Conservation (phyloP, 2,113 vertebrate genomes). For the Brachyhypopomus occidentalis region DNA sequence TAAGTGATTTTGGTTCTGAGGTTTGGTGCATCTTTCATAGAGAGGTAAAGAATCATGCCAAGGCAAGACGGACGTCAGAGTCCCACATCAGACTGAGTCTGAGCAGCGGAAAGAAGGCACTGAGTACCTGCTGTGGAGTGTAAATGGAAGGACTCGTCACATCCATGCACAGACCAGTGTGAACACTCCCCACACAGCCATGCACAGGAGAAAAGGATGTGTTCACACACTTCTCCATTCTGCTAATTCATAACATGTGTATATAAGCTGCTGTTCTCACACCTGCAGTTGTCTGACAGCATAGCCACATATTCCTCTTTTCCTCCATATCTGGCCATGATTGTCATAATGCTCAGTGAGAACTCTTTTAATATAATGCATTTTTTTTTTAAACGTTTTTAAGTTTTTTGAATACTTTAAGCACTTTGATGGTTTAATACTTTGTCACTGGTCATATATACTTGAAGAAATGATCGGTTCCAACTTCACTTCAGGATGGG, state of each 20-base stretch:
- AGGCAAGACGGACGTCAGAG: conserved; percentile 37
- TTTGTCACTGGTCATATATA: conserved; percentile 35
- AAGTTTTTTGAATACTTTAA: conserved; percentile 39
- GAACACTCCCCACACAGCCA: background rate
- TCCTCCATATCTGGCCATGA: too few species aligned
- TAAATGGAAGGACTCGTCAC: conserved; percentile 42
- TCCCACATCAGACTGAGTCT: conserved; percentile 55
- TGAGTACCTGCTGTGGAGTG: conserved; percentile 62
- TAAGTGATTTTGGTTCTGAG: background rate
- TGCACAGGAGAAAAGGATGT: background rate
- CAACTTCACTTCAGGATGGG: conserved; percentile 28
- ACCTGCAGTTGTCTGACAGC: too few species aligned
- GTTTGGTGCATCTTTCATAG: conserved; percentile 46
- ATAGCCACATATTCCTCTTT: too few species aligned
- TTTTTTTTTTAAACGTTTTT: conserved; percentile 36
- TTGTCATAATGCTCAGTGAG: too few species aligned
- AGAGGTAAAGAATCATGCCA: conserved; percentile 69
- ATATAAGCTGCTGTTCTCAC: background rate
- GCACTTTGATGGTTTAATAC: conserved; percentile 26
- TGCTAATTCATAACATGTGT: background rate
- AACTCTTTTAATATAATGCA: too few species aligned
- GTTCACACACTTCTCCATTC: background rate
- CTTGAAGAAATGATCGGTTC: conserved; percentile 8
- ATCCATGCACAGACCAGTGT: background rate
- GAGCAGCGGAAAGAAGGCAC: conserved; percentile 46